These are phyloP conservation scores for Poecilia gillii DNA, from an alignment of 2,797 vertebrate genomes.

Conservation along the genomic window DNA sequence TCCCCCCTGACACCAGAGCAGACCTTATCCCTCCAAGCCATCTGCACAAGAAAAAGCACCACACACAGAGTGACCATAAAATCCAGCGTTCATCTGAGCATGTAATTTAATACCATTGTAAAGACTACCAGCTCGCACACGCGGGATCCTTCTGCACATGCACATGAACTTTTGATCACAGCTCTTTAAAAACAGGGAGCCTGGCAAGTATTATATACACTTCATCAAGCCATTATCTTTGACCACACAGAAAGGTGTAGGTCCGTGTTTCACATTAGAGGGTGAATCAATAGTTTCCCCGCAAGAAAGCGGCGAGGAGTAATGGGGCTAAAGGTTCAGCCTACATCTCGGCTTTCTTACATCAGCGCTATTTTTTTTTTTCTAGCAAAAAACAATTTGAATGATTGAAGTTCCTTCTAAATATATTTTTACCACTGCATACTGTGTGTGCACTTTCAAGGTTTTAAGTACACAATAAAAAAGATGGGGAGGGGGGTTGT, in stretches of 20 bases:
- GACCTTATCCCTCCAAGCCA: slow-evolving; percentile 60
- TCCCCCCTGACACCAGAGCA: slow-evolving; percentile 48
- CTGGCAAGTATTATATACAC: slow-evolving; percentile 58
- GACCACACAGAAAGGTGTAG: slow-evolving; percentile 45
- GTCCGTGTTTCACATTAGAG: slow-evolving; percentile 65
- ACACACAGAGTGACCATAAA: slow-evolving; percentile 63
- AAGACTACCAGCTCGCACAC: slow-evolving; percentile 47
- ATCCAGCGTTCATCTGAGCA: slow-evolving; percentile 66
- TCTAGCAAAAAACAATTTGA: background rate
- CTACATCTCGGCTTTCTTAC: slow-evolving; percentile 25
- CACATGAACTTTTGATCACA: slow-evolving; percentile 57
- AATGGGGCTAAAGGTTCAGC: slow-evolving; percentile 34
- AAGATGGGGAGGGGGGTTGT: background rate
- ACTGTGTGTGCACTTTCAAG: background rate
- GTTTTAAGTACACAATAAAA: background rate
- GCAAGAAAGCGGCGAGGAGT: slow-evolving; percentile 18
- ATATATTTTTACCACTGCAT: background rate
- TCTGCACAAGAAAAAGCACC: slow-evolving; percentile 48
- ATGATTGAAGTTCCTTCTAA: background rate
- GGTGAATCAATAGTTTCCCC: slow-evolving; percentile 54
- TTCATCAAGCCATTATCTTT: slow-evolving; percentile 64
- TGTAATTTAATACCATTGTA: slow-evolving; percentile 66
- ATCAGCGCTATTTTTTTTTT: background rate
- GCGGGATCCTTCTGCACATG: slow-evolving; percentile 34
- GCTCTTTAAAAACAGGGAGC: slow-evolving; percentile 41